A percentile compares a stretch with the other conserved stretches of the same genome.
Conservation (phyloP, 2,113 vertebrate species). For the Cyprinodon tularosa region DNA sequence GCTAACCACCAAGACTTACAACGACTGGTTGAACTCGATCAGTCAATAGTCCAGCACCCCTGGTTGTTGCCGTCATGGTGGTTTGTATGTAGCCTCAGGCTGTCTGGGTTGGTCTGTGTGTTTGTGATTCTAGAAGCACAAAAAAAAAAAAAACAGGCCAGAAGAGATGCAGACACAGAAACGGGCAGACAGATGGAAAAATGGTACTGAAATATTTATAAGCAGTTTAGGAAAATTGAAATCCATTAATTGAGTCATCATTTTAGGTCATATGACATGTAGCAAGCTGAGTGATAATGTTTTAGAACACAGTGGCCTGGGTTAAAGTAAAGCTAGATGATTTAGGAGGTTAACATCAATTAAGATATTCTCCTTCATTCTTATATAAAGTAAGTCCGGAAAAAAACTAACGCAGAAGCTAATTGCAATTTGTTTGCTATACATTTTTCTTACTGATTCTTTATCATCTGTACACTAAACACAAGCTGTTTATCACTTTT, state of each 20-base stretch:
- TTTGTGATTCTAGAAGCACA: conserved; percentile 43
- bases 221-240: conserved; percentile 47
- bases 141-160: conserved; percentile 9
- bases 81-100: conserved; percentile 63
- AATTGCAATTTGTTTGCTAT: conserved; percentile 6
- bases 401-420: conserved; percentile 7
- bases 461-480: conserved; percentile 10
- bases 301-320: conserved; percentile 21
- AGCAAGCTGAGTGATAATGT: conserved; percentile 8
- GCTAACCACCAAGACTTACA: conserved; percentile 60
- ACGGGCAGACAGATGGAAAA: conserved; percentile 9
- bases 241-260: conserved; percentile 22
- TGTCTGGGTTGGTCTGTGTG: conserved; percentile 31
- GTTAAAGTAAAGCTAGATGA: conserved; percentile 25
- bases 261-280: conserved; percentile 29
- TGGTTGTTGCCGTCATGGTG: conserved; percentile 40
- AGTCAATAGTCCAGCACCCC: conserved; percentile 66
- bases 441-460: conserved; percentile 5
- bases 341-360: conserved; percentile 7
- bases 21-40: conserved; percentile 55
- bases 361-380: neutral
- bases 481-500: conserved; percentile 1
- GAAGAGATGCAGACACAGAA: conserved; percentile 6
- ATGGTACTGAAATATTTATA: conserved; percentile 48
- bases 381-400: conserved; percentile 7